Conservation (phyloP, 2,797 vertebrate genomes). For the Pempheris klunzingeri region DNA sequence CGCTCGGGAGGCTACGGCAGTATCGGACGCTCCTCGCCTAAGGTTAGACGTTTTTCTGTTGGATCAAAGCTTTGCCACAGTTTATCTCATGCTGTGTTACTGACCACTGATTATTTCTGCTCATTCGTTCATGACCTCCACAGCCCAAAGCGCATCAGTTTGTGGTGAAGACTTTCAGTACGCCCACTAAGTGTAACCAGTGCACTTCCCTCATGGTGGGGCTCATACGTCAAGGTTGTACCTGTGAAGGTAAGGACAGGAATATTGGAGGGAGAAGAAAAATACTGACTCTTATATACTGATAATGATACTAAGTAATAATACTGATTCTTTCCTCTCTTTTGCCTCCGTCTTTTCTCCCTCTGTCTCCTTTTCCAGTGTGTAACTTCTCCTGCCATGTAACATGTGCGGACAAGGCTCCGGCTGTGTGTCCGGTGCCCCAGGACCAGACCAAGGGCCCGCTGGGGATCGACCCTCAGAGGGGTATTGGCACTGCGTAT, state of each 20-base stretch:
- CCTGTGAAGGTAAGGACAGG: slow-evolving; percentile 92
- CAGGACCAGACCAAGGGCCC: slow-evolving; percentile 97
- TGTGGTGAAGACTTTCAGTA: slow-evolving; percentile 95
- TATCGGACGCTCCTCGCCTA: slow-evolving; percentile 90
- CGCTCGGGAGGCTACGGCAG: slow-evolving; percentile 90
- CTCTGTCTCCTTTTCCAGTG: slow-evolving; percentile 80
- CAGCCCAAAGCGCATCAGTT: slow-evolving; percentile 99
- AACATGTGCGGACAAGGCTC: slow-evolving; percentile 98
- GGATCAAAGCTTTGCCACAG: background rate
- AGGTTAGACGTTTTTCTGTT: slow-evolving; percentile 82
- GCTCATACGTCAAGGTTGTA: slow-evolving; percentile 96
- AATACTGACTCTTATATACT: too few relatives aligned
- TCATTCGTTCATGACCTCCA: slow-evolving; percentile 18
- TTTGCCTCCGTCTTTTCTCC: background rate
- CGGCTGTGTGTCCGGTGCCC: slow-evolving; percentile 95
- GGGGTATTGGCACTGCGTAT: slow-evolving; percentile 96
- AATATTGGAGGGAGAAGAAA: background rate
- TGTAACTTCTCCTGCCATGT: slow-evolving; percentile 99
- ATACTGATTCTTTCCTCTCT: too few relatives aligned
- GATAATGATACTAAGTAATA: too few relatives aligned
- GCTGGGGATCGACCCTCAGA: slow-evolving; percentile 96
- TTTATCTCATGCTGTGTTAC: background rate
- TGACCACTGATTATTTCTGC: background rate
- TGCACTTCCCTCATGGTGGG: slow-evolving; percentile 99
- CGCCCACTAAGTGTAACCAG: slow-evolving; percentile 97